Percentiles rank a stretch among this genome's conserved stretches.
Evolutionary conservation across 2,113 vertebrate species (phyloP).

Genomic region (Planiliza haematocheilus): DNA sequence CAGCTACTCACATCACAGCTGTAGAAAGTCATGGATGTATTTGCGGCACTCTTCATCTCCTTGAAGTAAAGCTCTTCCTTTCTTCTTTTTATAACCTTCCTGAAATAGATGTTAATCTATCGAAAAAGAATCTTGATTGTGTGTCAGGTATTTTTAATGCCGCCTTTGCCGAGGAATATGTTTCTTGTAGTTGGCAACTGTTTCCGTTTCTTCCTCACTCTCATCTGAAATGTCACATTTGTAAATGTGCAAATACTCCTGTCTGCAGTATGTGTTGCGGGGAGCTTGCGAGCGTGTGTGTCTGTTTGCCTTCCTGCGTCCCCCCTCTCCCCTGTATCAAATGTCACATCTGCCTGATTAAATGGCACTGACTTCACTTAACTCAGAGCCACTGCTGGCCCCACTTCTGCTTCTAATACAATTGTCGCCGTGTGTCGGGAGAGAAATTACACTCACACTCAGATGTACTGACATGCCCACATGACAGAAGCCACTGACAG

Average conservation of each 20-base stretch:
- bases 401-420: constrained; percentile 43
- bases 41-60: constrained; percentile 9
- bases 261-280: constrained; percentile 30
- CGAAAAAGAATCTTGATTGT: not conserved
- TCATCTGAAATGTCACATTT: constrained; percentile 68
- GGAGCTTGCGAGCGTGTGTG: constrained; percentile 37
- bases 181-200: constrained; percentile 22
- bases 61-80: constrained; percentile 32
- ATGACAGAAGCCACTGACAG: not conserved
- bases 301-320: constrained; percentile 55
- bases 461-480: constrained; percentile 3
- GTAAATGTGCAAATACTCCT: constrained; percentile 67
- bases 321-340: constrained; percentile 42
- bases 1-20: constrained; percentile 29
- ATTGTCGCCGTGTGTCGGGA: constrained; percentile 25
- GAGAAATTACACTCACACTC: constrained; percentile 3
- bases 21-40: constrained; percentile 41
- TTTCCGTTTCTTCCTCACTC: constrained; percentile 44
- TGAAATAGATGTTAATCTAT: constrained; percentile 47
- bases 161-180: constrained; percentile 10
- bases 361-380: constrained; percentile 75
- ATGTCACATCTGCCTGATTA: constrained; percentile 76
- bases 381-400: constrained; percentile 48
- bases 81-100: constrained; percentile 7
- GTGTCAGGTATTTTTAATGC: constrained; percentile 32